phyloP scores from a whole-genome alignment of 2,888 invertebrate genomes.

The Aphodius granarius region DNA sequence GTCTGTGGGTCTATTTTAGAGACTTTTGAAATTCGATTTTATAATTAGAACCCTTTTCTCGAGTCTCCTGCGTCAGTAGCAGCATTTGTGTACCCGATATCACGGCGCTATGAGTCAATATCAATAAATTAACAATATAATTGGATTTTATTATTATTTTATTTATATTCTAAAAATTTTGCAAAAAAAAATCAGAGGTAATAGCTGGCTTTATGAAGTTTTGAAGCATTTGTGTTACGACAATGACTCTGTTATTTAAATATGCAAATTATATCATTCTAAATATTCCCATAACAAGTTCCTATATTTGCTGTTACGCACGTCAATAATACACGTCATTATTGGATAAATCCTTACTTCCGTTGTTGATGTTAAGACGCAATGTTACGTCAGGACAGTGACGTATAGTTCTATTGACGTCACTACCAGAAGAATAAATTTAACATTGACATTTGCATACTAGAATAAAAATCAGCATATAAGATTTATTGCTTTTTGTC shows the following conservation, averaged over 20 bases:
- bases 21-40: background rate
- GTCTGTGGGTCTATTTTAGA: background rate
- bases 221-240: no score
- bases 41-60: background rate
- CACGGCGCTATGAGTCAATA: background rate
- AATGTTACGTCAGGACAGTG: background rate
- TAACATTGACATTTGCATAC: background rate
- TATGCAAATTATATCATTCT: no score
- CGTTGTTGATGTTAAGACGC: background rate
- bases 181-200: no score
- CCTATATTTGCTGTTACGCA: background rate
- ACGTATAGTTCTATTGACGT: background rate
- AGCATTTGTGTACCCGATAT: background rate
- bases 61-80: background rate
- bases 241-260: background rate
- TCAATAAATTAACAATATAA: background rate
- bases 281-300: background rate
- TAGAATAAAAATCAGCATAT: background rate
- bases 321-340: no score
- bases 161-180: no score
- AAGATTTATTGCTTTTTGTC: background rate
- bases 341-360: background rate
- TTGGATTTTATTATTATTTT: no score
- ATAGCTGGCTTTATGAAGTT: no score
- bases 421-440: background rate